Evolutionary conservation across 2,113 vertebrate species (phyloP), one percentile per base, ranked within the genome.

Genomic region (Xyliphius kryptos): DNA sequence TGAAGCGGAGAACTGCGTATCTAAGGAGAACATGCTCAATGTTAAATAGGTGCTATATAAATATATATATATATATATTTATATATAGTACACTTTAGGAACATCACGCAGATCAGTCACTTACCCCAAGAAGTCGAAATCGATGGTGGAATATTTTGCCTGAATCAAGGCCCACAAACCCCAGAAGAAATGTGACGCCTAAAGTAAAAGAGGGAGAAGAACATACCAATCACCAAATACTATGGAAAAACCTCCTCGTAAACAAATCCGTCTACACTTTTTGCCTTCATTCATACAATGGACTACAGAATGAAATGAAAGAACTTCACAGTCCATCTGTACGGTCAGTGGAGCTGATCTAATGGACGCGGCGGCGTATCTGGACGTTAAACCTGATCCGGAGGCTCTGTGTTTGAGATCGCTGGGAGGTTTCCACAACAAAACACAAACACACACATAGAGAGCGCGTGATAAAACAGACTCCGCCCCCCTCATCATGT

Each of bases 181-280:
- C 95, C 94, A 98, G 74, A 97, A 93, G 89, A 94, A 98, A 80
- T 98, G 94, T 3, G 95, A 98, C 13, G 93, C 95, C 95, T 98
- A 63, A 40, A 81, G 63, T 79, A 16, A 74, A 19, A 67, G n/a
- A 43, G 40, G 49, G 14, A 16, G 7, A 32, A 32, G 26, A 32
- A 32, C 26, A 32, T 32, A 32, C 26, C 26, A 32, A 32, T 32
- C 26, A 32, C 7, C 4, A 32, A 32, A 32, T 1, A 32, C 26
- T 32, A 5, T 32, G 7, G 26, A 32, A 32, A 6, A 32, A 32
- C 26, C 26, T 5, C 22, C 22, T 26, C 22, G 3, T 26, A 26
- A n/a, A n/a, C n/a, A n/a, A n/a, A n/a, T n/a, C n/a, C n/a, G n/a
- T n/a, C n/a, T n/a, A n/a, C n/a, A n/a, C n/a, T n/a, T n/a, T n/a